Base-by-base conservation (phyloP, 1,140 invertebrate genomes). In the Drosophila trapezifrons region DNA sequence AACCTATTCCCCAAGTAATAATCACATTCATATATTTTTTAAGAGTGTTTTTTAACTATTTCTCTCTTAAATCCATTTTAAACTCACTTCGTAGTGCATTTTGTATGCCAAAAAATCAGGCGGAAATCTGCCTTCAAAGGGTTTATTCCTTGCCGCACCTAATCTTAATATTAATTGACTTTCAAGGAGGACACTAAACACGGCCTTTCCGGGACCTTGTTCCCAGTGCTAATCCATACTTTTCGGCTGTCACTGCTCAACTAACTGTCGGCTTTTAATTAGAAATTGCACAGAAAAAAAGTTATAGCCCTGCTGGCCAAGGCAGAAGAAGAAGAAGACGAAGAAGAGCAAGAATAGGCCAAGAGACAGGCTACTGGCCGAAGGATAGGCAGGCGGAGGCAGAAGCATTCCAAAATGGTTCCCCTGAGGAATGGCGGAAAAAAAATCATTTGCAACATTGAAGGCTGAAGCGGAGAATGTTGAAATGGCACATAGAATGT, bases 361-460 rank as follows among this genome's bases (percentile, higher is more conserved):
- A 70, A 69, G 49, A 52, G 49, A 52, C 18, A 70, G 65, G 20
- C 15, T 18, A 35, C 17, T 7, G 12, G 9, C 7, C 15, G 12
- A 20, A 20, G 27, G 29, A 40, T 15, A 9, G 15, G 6, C 8
- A 12, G 15, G 6, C 5, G 10, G 0, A 15, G 29, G 29, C 2
- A 10, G 7, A 65, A 38, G 47, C 63, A 54, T 62, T 80, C 42
- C 60, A 58, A 86, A 80, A 87, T 86, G 70, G 45, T 56, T 52
- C 83, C 71, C 83, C 27, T 76, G 75, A 52, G 82, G 55, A 45
- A 35, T 42, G 72, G 55, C 60, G 43, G n/a, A n/a, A n/a, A 47
- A 69, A 57, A 77, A 84, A 86, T 81, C 70, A 82, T 85, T 85
- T 85, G 83, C 75, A 82, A 86, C 76, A 87, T 82, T 86, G 78